Conservation (phyloP, 2,797 vertebrate genomes). For the Diplodus puntazzo region DNA sequence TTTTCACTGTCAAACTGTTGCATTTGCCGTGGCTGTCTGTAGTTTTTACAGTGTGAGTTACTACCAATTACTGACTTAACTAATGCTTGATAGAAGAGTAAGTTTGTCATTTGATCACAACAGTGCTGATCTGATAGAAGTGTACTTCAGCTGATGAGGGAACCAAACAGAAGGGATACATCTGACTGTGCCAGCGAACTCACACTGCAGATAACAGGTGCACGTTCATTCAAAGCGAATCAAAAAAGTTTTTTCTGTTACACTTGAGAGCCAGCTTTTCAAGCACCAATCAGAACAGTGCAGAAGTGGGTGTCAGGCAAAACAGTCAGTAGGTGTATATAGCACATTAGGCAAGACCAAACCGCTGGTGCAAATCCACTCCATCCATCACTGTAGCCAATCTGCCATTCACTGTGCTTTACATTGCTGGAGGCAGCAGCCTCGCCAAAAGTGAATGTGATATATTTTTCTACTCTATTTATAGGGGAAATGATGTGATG, state of each 20-base stretch:
- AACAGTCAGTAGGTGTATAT: not conserved
- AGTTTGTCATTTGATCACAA: not conserved
- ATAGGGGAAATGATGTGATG: conserved; percentile 50
- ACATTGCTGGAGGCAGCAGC: conserved; percentile 39
- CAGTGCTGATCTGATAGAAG: not conserved
- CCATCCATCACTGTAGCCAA: conserved; percentile 45
- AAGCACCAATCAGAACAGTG: conserved; percentile 17
- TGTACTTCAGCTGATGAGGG: not conserved
- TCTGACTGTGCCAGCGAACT: not conserved
- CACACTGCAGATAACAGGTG: not conserved
- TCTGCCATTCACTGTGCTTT: conserved; percentile 57
- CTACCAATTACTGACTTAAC: not conserved
- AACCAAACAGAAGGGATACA: not conserved
- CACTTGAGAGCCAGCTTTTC: conserved; percentile 18
- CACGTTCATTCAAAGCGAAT: not conserved
- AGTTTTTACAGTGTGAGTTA: not conserved
- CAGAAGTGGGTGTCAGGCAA: not conserved
- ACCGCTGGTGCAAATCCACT: conserved; percentile 41
- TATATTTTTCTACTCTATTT: conserved; percentile 67
- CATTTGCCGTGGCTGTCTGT: not conserved
- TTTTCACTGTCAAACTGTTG: not conserved
- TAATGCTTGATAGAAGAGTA: not conserved
- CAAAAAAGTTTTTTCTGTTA: conserved; percentile 14
- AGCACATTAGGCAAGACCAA: conserved; percentile 29
- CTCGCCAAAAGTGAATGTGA: conserved; percentile 64